Evolutionary conservation across 2,113 vertebrate species (phyloP).

Genomic region (Murina feae): DNA sequence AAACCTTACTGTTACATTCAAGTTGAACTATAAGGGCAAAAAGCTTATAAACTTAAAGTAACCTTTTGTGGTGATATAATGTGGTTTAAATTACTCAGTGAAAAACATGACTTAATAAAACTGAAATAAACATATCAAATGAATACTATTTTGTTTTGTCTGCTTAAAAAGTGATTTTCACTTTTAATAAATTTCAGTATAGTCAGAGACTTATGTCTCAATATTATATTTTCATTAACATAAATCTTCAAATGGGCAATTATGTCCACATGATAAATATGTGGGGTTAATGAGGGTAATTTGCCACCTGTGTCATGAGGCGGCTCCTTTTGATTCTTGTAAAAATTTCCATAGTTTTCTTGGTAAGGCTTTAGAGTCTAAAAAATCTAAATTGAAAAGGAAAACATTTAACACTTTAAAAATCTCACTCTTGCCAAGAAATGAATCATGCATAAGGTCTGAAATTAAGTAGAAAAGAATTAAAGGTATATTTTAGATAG

Average conservation of each 20-base stretch:
- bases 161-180: conserved; percentile 19
- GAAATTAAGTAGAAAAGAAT: background rate
- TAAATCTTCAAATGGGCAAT: conserved; percentile 33
- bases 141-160: conserved; percentile 12
- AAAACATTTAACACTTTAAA: conserved; percentile 9
- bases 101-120: conserved; percentile 38
- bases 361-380: background rate
- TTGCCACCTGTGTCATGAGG: conserved; percentile 46
- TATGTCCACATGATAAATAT: conserved; percentile 49
- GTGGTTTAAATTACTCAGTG: conserved; percentile 15
- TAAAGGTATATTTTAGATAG: conserved; percentile 28
- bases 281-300: conserved; percentile 47
- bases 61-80: conserved; percentile 33
- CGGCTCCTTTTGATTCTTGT: background rate
- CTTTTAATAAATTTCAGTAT: conserved; percentile 51
- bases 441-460: background rate
- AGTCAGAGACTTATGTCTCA: conserved; percentile 8
- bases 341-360: conserved; percentile 56
- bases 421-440: conserved; percentile 29
- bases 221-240: conserved; percentile 53
- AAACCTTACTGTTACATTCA: conserved; percentile 22
- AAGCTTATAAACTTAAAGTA: conserved; percentile 22
- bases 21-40: background rate
- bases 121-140: conserved; percentile 42
- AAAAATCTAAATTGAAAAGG: background rate